A percentile compares a stretch with the other conserved stretches of the same genome.
Evolutionary conservation across 2,113 vertebrate genomes (phyloP).

Genomic region (Xenopus tropicalis): UCB_Xtro_10.0 CM004446.2:123450501-123451000

Average conservation of each 20-base stretch:
- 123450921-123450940: constrained; percentile 42
- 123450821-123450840: constrained; percentile 11
- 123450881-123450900: constrained; percentile 42
- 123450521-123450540: too few relatives aligned
- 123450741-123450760: constrained; percentile 13
- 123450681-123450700: constrained; percentile 23
- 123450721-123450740: constrained; percentile 7
- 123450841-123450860: constrained; percentile 30
- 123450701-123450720: background rate
- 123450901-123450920: constrained; percentile 41
- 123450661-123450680: background rate
- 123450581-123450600: background rate
- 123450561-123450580: background rate
- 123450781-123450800: constrained; percentile 23
- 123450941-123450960: constrained; percentile 37
- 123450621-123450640: background rate
- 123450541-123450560: too few relatives aligned
- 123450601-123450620: background rate
- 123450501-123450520: too few relatives aligned
- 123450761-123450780: constrained; percentile 16
- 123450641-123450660: background rate
- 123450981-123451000: constrained; percentile 28
- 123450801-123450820: constrained; percentile 19
- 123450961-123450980: constrained; percentile 44
- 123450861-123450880: constrained; percentile 15